Evolutionary conservation across 2,888 invertebrate genomes (phyloP), one percentile per base, ranked within the genome.

Genomic region (Pegoplata infirma): DNA sequence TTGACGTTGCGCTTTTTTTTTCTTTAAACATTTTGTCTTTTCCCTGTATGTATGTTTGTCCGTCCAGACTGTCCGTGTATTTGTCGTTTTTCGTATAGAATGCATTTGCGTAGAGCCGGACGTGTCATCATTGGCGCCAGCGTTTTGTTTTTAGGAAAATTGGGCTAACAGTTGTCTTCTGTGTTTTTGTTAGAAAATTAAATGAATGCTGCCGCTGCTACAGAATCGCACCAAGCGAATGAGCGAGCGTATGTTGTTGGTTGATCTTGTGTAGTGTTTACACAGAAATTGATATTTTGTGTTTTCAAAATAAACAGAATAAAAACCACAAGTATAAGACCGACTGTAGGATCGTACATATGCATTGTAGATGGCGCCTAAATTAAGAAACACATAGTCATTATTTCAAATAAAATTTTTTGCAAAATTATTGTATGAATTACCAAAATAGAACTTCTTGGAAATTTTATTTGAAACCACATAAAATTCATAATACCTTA

Each of bases 251-350:
- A 46, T 3, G 10, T 23, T 46, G 19, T 14, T 53, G 46, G 66
- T 51, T 56, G 74, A 75, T 74, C 71, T 66, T 74, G 61, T 74
- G 61, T 58, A 66, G 58, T 88, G 87, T 88, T 88, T 88, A 88
- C 86, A 84, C 84, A 88, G 88, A 88, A 88, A 88, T 85, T 87
- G 88, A 88, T 88, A 88, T 88, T 88, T 88, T 87, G 46, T 72
- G 85, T 87, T 86, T 88, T 85, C 85, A 88, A 87, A 87, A 83
- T 85, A 82, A 82, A 80, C 61, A 79, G 16, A 32, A 49, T 61
- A 36, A 66, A n/a, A 59, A 58, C 51, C 44, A 59, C 69, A 74
- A 56, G 63, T 68, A 44, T 49, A 19, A 25, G 49, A 19, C 28
- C 63, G 49, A 12, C 36, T n/a, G 25, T n/a, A n/a, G n/a, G n/a